Evolutionary conservation across 1,140 invertebrate genomes (phyloP), one percentile per base, ranked within the genome.

Genomic region (Atopsyche davidsoni): DNA sequence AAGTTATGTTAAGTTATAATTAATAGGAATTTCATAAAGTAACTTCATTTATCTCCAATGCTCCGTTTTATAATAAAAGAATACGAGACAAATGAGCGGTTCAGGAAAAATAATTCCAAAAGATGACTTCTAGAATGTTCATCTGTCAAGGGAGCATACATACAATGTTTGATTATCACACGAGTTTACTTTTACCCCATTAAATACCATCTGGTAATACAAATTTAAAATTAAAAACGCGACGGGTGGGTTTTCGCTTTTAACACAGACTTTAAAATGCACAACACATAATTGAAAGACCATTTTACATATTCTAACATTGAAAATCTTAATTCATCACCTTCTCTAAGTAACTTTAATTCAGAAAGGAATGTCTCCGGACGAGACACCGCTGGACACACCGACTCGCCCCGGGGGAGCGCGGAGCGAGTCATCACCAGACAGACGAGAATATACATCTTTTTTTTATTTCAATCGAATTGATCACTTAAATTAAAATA

Each of bases 241-340:
- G 34, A 39, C 34, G 45, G 36, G 36, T 50, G 22, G 39, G n/a
- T 50, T 50, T 50, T 36, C n/a, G 31, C 21, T 38, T 46, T 13
- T 9, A 35, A 46, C 44, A 46, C 34, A 35, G 23, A 46, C 24
- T 38, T 34, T 4, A 48, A 49, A 52, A 49, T 49, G 49, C 54
- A 56, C 54, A 57, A 57, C 55, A 57, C 46, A 57, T 48, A 51
- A 45, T 25, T 45, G 46, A 45, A 49, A 52, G 48, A 56, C 34
- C 44, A 42, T 49, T 38, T 38, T 28, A 35, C 22, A 47, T 48
- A 52, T 42, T 45, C 55, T 57, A 57, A 52, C 53, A 55, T 42
- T 50, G 46, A 55, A 46, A 36, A 45, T 51, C 41, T 49, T 49
- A 49, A 23, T 2, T 40, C 36, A 36, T 25, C 50, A 46, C 34